phyloP scores from a whole-genome alignment of 2,888 invertebrate species.

The Macrosoma leucophasiata region DNA sequence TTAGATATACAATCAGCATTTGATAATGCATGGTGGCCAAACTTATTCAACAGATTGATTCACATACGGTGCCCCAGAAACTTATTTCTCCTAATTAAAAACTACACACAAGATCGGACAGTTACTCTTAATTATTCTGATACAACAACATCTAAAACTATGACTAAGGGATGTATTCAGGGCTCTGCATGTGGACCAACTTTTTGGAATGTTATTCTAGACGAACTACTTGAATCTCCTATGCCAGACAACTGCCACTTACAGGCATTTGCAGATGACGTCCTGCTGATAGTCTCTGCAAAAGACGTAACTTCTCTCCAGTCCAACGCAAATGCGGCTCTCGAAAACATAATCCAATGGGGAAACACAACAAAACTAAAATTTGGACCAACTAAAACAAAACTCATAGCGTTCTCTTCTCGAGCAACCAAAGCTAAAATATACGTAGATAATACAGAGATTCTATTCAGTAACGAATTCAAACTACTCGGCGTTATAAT shows the following conservation, averaged over 20 bases:
- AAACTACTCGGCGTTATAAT: constrained; percentile 17
- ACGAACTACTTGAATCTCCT: constrained; percentile 18
- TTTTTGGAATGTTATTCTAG: constrained; percentile 28
- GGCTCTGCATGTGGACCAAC: constrained; percentile 26
- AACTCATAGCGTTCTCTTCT: constrained; percentile 2
- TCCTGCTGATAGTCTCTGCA: constrained; percentile 13
- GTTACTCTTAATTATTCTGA: constrained; percentile 17
- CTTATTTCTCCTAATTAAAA: constrained; percentile 16
- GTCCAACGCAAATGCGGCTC: not conserved
- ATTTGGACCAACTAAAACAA: constrained; percentile 8
- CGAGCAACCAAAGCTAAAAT: constrained; percentile 4
- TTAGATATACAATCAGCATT: constrained; percentile 6
- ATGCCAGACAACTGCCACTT: constrained; percentile 18
- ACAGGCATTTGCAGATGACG: constrained; percentile 20
- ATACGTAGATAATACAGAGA: not conserved
- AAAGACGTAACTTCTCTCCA: not conserved
- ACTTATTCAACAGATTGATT: constrained; percentile 17
- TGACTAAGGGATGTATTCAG: constrained; percentile 28
- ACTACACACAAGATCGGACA: constrained; percentile 17
- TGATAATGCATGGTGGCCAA: constrained; percentile 16
- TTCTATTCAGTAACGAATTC: constrained; percentile 2
- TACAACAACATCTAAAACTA: constrained; percentile 6
- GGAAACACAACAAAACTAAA: constrained; percentile 12
- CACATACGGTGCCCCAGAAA: constrained; percentile 21
- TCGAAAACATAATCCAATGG: constrained; percentile 5